Percentiles rank a stretch among this genome's conserved stretches.
Evolutionary conservation across 2,888 invertebrate genomes (phyloP).

Genomic region (Callimorpha dominula): DNA sequence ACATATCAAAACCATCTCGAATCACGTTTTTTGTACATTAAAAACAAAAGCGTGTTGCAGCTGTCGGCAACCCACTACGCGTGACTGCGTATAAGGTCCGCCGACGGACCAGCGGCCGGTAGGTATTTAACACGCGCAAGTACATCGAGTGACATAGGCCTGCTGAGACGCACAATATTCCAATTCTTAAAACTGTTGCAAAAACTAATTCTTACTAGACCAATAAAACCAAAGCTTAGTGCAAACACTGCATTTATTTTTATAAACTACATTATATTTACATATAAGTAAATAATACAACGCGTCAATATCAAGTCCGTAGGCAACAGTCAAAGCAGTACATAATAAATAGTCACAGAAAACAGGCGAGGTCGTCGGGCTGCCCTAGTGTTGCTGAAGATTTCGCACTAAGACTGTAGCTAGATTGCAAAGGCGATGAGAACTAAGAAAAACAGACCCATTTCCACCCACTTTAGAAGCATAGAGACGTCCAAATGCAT

Average conservation of each 20-base stretch:
- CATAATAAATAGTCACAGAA: constrained; percentile 65
- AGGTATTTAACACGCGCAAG: too few species aligned
- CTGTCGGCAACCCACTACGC: too few species aligned
- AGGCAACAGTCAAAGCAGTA: constrained; percentile 84
- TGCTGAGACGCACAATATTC: background rate
- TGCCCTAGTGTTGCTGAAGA: constrained; percentile 63
- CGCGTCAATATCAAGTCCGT: constrained; percentile 84
- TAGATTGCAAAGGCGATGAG: constrained; percentile 55
- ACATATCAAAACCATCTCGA: too few species aligned
- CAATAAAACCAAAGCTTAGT: constrained; percentile 49
- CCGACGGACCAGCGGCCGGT: too few species aligned
- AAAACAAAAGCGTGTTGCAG: too few species aligned
- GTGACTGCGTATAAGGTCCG: too few species aligned
- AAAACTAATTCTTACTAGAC: constrained; percentile 6
- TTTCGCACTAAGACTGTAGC: constrained; percentile 51
- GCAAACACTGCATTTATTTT: constrained; percentile 83
- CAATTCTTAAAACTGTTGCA: background rate
- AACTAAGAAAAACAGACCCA: constrained; percentile 25
- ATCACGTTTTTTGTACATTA: too few species aligned
- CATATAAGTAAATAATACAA: constrained; percentile 79
- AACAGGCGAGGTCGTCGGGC: constrained; percentile 63
- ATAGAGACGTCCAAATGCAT: constrained; percentile 35
- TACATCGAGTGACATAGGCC: too few species aligned
- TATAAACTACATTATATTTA: constrained; percentile 79
- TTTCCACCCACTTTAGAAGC: constrained; percentile 8